Base-by-base conservation (phyloP, 2,113 vertebrate genomes). In the Pungitius pungitius region DNA sequence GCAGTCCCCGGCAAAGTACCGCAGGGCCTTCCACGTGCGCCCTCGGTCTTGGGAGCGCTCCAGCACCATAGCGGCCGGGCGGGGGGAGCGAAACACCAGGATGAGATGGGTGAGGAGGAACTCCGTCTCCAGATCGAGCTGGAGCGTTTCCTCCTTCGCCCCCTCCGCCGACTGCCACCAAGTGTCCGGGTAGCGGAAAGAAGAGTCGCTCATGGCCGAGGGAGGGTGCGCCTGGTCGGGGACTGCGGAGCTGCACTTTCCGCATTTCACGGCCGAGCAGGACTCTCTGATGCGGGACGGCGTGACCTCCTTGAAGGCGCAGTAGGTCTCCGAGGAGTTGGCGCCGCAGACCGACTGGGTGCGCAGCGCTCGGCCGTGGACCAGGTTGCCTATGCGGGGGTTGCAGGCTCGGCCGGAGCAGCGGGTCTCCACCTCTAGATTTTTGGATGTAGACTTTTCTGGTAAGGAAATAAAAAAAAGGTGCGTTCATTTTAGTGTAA, bases 101-200 rank as follows among this genome's bases (percentile, higher is more conserved):
- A 99, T 98, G 68, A 99, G 83, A 71, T 99, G 97, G 2, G 97
- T 98, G 86, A 99, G 95, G 89, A 97, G 96, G 91, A 99, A 98
- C 77, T 94, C 69, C 0, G 95, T 88, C 89, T 98, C 97, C 88
- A 98, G 86, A 87, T 99, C 95, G 83, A 99, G 85, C 83, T 90
- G 96, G 84, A 98, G 93, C 77, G 87, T 95, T 88, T 98, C 97
- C 2, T 49, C 83, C 51, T 83, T 54, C 9, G 88, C 86, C 0
- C 94, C 94, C 77, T 80, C 91, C 0, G 95, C 94, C 0, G 97
- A 97, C 89, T 98, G 97, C 97, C 97, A 99, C 97, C 97, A 99
- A 0, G 96, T 97, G 70, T 93, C 91, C 1, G 97, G 97, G 75
- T 91, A 86, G 77, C 90, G 93, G 94, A 99, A 99, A 0, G 97